Conservation (phyloP, 2,888 invertebrate species). For the Dorcus hopei region DNA sequence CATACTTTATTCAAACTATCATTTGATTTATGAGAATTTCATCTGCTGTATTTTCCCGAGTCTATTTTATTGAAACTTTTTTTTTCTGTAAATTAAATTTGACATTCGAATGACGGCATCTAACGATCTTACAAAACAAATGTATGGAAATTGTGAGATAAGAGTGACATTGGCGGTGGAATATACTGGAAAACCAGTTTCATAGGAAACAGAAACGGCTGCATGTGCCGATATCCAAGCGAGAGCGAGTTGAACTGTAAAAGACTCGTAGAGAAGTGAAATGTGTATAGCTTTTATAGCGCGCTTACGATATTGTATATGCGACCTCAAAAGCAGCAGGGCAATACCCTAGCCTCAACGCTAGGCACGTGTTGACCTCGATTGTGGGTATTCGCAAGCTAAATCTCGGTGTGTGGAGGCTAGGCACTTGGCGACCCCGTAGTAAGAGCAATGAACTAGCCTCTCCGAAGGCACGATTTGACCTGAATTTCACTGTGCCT, state of each 20-base stretch:
- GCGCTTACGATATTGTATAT: constrained; percentile 31
- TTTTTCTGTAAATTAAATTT: no score
- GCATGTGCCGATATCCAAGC: constrained; percentile 6
- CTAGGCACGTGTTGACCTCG: constrained; percentile 25
- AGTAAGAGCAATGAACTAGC: constrained; percentile 26
- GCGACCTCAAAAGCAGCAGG: constrained; percentile 50
- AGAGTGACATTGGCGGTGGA: constrained; percentile 23
- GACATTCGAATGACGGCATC: no score
- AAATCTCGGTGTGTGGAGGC: constrained; percentile 12
- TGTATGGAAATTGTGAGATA: constrained; percentile 17
- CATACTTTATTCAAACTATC: no score
- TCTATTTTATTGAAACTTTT: no score
- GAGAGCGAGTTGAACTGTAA: constrained; percentile 26
- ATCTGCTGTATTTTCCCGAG: no score
- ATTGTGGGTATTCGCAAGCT: constrained; percentile 25
- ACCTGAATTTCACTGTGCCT: constrained; percentile 22
- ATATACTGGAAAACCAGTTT: constrained; percentile 19
- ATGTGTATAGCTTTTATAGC: constrained; percentile 8
- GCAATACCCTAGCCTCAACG: constrained; percentile 46
- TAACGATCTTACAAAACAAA: background rate
- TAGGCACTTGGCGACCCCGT: constrained; percentile 22
- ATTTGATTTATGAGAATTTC: no score
- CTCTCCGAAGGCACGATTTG: constrained; percentile 19
- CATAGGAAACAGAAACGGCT: constrained; percentile 4
- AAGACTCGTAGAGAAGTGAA: constrained; percentile 16